Percentiles rank a stretch among this genome's conserved stretches.
These are phyloP conservation scores for Leptodactylus fuscus DNA, from an alignment of 2,113 vertebrate genomes.

Conservation along the genomic window DNA sequence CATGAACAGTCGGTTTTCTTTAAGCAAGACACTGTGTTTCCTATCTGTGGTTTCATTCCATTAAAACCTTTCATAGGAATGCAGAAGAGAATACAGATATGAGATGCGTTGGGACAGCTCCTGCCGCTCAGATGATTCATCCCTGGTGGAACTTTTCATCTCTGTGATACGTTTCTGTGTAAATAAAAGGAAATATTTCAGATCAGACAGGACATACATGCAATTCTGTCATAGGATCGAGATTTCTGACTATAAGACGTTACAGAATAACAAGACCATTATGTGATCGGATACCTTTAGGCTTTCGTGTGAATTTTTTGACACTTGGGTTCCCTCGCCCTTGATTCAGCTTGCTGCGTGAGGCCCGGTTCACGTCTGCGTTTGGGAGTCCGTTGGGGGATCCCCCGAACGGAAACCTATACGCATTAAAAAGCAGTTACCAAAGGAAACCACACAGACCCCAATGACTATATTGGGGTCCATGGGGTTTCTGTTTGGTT, in stretches of 20 bases:
- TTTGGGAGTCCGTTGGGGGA: too few relatives aligned
- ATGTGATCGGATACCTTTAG: background rate
- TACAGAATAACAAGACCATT: background rate
- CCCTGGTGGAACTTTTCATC: background rate
- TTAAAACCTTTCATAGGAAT: background rate
- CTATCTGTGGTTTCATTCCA: conserved; percentile 24
- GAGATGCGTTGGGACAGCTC: conserved; percentile 25
- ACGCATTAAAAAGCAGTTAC: too few relatives aligned
- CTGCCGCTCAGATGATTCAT: background rate
- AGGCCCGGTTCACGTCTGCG: too few relatives aligned
- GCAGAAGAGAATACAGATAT: background rate
- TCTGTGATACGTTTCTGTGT: background rate
- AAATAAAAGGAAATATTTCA: background rate
- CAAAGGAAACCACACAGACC: too few relatives aligned
- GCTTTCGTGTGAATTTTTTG: background rate
- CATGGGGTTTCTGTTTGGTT: too few relatives aligned
- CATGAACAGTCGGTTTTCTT: conserved; percentile 23
- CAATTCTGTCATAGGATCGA: background rate
- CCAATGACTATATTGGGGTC: too few relatives aligned
- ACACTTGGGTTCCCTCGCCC: too few relatives aligned
- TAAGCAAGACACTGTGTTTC: conserved; percentile 23
- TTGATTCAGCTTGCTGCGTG: too few relatives aligned
- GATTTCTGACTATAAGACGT: background rate
- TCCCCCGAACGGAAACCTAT: too few relatives aligned
- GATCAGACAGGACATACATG: background rate